Evolutionary conservation across 2,888 invertebrate genomes (phyloP).

Genomic region (Phortica okadai): DNA sequence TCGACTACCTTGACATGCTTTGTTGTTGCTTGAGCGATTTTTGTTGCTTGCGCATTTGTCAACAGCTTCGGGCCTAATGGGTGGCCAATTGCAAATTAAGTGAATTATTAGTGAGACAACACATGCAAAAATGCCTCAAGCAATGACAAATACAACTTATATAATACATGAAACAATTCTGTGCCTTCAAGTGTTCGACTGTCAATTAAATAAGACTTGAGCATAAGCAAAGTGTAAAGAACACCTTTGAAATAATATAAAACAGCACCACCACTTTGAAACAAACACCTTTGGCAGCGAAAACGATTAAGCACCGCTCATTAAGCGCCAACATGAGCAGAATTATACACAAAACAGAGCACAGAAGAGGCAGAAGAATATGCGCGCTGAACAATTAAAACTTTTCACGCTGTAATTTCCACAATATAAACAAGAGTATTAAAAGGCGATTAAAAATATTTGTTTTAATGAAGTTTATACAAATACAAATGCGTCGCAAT

Average conservation of each 20-base stretch:
- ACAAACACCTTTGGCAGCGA: too few relatives aligned
- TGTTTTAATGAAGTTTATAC: conserved; percentile 62
- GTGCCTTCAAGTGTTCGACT: too few relatives aligned
- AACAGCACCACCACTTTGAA: too few relatives aligned
- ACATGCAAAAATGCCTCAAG: conserved; percentile 46
- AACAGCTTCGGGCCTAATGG: conserved; percentile 8
- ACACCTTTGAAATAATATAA: too few relatives aligned
- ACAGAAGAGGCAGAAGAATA: too few relatives aligned
- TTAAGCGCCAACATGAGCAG: too few relatives aligned
- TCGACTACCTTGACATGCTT: not conserved
- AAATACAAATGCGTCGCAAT: conserved; percentile 39
- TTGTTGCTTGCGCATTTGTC: conserved; percentile 16
- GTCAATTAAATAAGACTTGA: too few relatives aligned
- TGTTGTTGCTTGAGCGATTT: not conserved
- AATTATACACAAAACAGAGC: too few relatives aligned
- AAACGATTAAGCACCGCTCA: too few relatives aligned
- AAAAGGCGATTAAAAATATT: conserved; percentile 65
- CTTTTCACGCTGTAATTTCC: conserved; percentile 55
- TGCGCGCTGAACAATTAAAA: conserved; percentile 57
- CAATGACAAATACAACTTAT: too few relatives aligned
- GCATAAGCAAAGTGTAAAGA: too few relatives aligned
- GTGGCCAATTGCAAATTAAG: not conserved
- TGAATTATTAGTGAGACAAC: not conserved
- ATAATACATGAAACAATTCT: too few relatives aligned
- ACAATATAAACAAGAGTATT: conserved; percentile 59